Evolutionary conservation across 1,140 invertebrate species (phyloP).

Genomic region (Drosophila pachea): DNA sequence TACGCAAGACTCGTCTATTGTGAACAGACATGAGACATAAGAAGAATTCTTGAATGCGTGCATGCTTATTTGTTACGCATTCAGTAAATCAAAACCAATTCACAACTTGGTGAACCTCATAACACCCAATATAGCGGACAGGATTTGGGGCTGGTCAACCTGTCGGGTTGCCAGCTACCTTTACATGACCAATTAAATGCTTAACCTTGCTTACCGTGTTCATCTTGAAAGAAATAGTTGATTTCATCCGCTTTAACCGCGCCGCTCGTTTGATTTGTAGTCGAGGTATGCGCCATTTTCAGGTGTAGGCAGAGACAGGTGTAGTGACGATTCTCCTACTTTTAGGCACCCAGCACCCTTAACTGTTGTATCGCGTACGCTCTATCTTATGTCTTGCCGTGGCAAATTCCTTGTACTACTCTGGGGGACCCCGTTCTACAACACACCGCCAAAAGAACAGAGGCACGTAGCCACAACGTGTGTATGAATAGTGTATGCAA

Average conservation of each 20-base stretch:
- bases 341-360: slow-evolving; percentile 37
- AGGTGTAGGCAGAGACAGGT: slow-evolving; percentile 33
- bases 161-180: background rate
- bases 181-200: background rate
- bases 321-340: slow-evolving; percentile 20
- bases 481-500: slow-evolving; percentile 28
- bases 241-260: slow-evolving; percentile 66
- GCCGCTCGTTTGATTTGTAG: slow-evolving; percentile 46
- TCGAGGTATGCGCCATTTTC: slow-evolving; percentile 73
- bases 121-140: background rate
- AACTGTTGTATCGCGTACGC: slow-evolving; percentile 6
- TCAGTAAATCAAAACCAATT: slow-evolving; percentile 19
- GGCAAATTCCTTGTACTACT: slow-evolving; percentile 10
- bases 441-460: slow-evolving; percentile 50
- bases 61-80: slow-evolving; percentile 24
- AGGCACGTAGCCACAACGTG: slow-evolving; percentile 56
- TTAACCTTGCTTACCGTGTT: slow-evolving; percentile 64
- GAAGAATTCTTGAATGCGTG: slow-evolving; percentile 9
- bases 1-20: slow-evolving; percentile 23
- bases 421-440: slow-evolving; percentile 27
- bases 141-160: background rate
- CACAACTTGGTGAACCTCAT: slow-evolving; percentile 2
- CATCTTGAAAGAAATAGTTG: slow-evolving; percentile 73
- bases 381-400: slow-evolving; percentile 4
- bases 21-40: no score